Evolutionary conservation across 2,888 invertebrate genomes (phyloP).

Genomic region (Subacronicta megacephala): DNA sequence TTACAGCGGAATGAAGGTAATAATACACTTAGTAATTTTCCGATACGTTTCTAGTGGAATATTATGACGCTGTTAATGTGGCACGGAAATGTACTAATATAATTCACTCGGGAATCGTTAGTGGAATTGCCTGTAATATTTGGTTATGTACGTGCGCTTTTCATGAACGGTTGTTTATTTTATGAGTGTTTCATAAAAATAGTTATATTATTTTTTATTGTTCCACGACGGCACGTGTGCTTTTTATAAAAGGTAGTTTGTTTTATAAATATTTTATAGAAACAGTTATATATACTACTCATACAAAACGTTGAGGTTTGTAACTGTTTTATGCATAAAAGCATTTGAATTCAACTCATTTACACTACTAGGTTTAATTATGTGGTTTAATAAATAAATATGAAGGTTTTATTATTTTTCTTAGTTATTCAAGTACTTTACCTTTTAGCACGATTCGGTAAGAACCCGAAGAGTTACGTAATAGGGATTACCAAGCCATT

Average conservation of each 20-base stretch:
- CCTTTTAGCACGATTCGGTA: not conserved
- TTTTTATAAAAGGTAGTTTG: too few species aligned
- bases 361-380: too few species aligned
- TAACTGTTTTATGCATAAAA: too few species aligned
- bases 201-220: too few species aligned
- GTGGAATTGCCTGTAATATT: not conserved
- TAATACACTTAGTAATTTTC: slow-evolving; percentile 49
- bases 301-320: too few species aligned
- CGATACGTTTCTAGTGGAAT: slow-evolving; percentile 6
- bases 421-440: not conserved
- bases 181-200: not conserved
- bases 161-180: not conserved
- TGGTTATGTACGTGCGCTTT: not conserved
- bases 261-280: too few species aligned
- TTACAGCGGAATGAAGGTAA: slow-evolving; percentile 92
- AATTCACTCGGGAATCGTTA: slow-evolving; percentile 5
- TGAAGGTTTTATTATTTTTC: too few species aligned
- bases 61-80: slow-evolving; percentile 12
- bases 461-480: not conserved
- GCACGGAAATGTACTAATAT: slow-evolving; percentile 2
- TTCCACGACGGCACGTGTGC: too few species aligned
- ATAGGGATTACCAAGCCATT: not conserved
- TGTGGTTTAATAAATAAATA: too few species aligned
- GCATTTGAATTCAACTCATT: too few species aligned
- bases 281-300: too few species aligned